phyloP scores from a whole-genome alignment of 2,113 vertebrate genomes.

The Gobius niger region DNA sequence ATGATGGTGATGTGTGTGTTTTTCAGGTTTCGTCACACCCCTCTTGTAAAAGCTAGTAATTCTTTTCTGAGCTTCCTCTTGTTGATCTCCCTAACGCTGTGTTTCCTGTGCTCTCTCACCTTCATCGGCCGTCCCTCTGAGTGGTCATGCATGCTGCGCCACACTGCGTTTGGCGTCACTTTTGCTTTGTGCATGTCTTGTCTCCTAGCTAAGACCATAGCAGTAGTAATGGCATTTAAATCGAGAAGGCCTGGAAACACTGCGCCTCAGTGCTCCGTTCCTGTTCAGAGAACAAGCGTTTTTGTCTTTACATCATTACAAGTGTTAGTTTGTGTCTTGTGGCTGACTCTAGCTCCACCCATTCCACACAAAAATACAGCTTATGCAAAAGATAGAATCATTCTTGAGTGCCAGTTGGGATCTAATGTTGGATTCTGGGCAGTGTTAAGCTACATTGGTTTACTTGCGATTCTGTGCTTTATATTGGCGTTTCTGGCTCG shows the following conservation, averaged over 20 bases:
- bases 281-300: conserved; percentile 71
- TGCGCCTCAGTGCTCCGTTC: conserved; percentile 67
- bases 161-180: conserved; percentile 73
- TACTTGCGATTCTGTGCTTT: conserved; percentile 70
- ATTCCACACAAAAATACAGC: conserved; percentile 68
- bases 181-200: conserved; percentile 79
- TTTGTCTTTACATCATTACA: conserved; percentile 71
- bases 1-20: conserved; percentile 62
- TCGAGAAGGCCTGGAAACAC: conserved; percentile 58
- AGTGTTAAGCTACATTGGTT: conserved; percentile 72
- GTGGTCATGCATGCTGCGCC: conserved; percentile 77
- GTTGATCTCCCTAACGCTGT: conserved; percentile 70
- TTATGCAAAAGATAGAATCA: conserved; percentile 66
- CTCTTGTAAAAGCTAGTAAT: conserved; percentile 78
- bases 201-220: conserved; percentile 77
- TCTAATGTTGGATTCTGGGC: conserved; percentile 75
- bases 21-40: conserved; percentile 66
- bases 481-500: conserved; percentile 74
- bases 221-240: conserved; percentile 77
- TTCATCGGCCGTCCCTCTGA: conserved; percentile 74
- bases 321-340: conserved; percentile 70
- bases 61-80: conserved; percentile 75
- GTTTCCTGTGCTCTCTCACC: conserved; percentile 74
- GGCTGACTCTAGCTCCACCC: conserved; percentile 71
- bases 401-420: conserved; percentile 75